Conservation (phyloP, 2,888 invertebrate genomes). For the Patella caerulea region DNA sequence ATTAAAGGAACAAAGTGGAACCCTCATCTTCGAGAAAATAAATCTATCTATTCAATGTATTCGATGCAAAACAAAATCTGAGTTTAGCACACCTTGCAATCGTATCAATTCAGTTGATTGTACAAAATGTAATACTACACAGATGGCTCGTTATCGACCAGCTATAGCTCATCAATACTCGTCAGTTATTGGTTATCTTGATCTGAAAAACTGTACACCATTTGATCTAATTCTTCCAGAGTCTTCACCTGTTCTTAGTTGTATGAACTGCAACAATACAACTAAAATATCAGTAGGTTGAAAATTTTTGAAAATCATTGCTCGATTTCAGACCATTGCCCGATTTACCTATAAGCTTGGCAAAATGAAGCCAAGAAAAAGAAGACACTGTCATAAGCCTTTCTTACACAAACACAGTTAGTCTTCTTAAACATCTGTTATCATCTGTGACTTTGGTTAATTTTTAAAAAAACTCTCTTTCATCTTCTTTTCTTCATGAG, state of each 20-base stretch:
- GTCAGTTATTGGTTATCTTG: constrained; percentile 68
- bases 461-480: too few species aligned
- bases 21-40: constrained; percentile 61
- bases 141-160: constrained; percentile 62
- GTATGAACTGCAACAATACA: constrained; percentile 69
- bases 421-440: too few species aligned
- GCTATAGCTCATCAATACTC: constrained; percentile 66
- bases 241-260: constrained; percentile 63
- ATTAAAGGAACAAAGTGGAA: constrained; percentile 62
- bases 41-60: constrained; percentile 62
- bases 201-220: constrained; percentile 66
- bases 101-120: constrained; percentile 59
- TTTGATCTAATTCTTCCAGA: constrained; percentile 70
- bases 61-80: constrained; percentile 62
- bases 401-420: too few species aligned
- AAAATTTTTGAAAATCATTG: too few species aligned
- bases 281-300: constrained; percentile 62
- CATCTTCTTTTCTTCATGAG: too few species aligned
- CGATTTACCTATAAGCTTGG: too few species aligned
- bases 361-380: too few species aligned
- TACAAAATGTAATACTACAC: constrained; percentile 61
- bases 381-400: too few species aligned
- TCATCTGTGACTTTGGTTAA: too few species aligned
- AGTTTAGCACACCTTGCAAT: constrained; percentile 56
- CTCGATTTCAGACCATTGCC: too few species aligned